Evolutionary conservation across 2,888 invertebrate genomes (phyloP).

Genomic region (Metellina segmentata): DNA sequence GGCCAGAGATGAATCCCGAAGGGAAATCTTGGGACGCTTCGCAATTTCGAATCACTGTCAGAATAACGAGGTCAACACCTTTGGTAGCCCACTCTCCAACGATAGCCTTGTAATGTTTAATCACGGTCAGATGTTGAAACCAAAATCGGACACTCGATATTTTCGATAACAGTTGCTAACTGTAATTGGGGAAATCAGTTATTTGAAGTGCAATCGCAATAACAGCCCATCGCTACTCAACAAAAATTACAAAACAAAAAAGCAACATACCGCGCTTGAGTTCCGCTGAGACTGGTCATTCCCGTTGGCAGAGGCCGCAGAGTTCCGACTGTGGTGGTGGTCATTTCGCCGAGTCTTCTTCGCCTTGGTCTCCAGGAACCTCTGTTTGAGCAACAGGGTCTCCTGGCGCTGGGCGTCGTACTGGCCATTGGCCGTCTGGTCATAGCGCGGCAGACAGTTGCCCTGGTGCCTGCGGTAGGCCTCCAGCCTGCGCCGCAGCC

Average conservation of each 20-base stretch:
- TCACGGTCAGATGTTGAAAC: too few relatives aligned
- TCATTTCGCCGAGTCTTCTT: slow-evolving; percentile 90
- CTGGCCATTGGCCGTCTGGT: slow-evolving; percentile 91
- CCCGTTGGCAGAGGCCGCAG: slow-evolving; percentile 18
- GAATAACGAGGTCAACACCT: too few relatives aligned
- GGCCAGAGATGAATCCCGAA: too few relatives aligned
- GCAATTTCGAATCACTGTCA: too few relatives aligned
- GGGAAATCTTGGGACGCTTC: too few relatives aligned
- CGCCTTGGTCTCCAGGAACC: slow-evolving; percentile 93
- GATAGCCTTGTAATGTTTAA: too few relatives aligned
- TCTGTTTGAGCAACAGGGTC: slow-evolving; percentile 92
- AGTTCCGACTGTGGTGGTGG: neutral
- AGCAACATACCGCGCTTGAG: slow-evolving; percentile 26
- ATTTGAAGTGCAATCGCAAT: neutral
- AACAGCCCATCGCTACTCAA: too few relatives aligned
- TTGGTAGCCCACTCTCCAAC: too few relatives aligned
- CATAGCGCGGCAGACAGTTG: slow-evolving; percentile 92
- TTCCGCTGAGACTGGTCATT: slow-evolving; percentile 15
- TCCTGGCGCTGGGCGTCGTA: slow-evolving; percentile 95
- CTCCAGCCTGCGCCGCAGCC: slow-evolving; percentile 90
- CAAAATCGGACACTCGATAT: too few relatives aligned
- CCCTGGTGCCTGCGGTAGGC: slow-evolving; percentile 91
- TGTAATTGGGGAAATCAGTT: too few relatives aligned
- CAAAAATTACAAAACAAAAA: neutral
- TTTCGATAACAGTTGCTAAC: too few relatives aligned